Conservation (phyloP, 2,797 vertebrate species). For the Capromys pilorides region DNA sequence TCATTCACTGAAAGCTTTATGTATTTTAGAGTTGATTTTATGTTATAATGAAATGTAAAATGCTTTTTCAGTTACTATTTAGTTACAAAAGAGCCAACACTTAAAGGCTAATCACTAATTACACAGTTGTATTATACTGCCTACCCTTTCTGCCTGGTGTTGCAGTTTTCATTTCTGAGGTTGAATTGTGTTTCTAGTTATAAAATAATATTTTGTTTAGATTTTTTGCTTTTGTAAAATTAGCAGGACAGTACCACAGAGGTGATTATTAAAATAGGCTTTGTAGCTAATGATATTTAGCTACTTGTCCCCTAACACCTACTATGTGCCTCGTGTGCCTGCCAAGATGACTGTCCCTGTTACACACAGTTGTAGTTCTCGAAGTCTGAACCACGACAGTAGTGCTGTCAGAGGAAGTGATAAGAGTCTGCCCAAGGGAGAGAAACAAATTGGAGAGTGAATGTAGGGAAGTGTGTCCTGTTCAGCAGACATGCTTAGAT, state of each 20-base stretch:
- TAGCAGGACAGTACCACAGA: background rate
- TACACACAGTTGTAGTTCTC: background rate
- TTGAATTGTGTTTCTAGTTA: slow-evolving; percentile 38
- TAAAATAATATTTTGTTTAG: background rate
- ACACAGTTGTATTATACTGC: background rate
- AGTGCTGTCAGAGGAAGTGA: background rate
- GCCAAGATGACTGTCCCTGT: background rate
- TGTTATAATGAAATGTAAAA: slow-evolving; percentile 30
- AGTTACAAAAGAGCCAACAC: slow-evolving; percentile 2
- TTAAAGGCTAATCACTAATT: slow-evolving; percentile 26
- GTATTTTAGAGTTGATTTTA: slow-evolving; percentile 26
- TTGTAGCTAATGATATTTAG: slow-evolving; percentile 27
- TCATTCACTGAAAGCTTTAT: slow-evolving; percentile 7
- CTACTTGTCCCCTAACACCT: background rate
- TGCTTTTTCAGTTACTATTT: slow-evolving; percentile 36
- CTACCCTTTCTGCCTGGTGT: background rate
- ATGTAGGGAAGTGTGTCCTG: background rate
- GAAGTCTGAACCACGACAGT: background rate
- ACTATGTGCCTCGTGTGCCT: background rate
- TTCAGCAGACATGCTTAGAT: background rate
- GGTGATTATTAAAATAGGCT: background rate
- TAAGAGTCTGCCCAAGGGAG: background rate
- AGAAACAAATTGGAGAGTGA: background rate
- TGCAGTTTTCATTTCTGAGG: background rate
- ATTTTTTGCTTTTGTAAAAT: slow-evolving; percentile 45